Evolutionary conservation across 2,113 vertebrate species (phyloP), one percentile per base, ranked within the genome.

Genomic region (Okapia johnstoni): DNA sequence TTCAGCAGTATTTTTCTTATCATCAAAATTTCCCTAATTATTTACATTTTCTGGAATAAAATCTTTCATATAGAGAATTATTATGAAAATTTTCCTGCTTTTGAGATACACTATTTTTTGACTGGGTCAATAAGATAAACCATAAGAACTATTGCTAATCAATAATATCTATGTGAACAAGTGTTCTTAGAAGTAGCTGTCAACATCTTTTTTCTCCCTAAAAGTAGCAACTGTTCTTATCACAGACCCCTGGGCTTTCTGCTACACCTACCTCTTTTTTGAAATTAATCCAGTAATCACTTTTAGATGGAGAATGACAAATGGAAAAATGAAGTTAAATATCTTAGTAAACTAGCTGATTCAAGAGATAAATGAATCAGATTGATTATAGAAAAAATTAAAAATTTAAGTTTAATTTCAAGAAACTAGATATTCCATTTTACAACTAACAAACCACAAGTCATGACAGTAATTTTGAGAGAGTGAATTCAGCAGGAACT

Each of bases 381-480:
- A 90, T 21, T 63, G 10, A 55, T 40, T 84, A 92, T 3, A 93
- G n/a, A 40, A 90, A 85, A 95, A 46, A 46, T 63, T 70, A 57
- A 79, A 95, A n/a, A 30, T 66, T 79, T 73, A 58, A 93, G 10
- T 48, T 97, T 88, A 96, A 90, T 88, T 95, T 95, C 43, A 70
- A 95, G 52, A 88, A 96, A 94, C 5, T n/a, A 93, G 76, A 13
- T 79, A 63, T 50, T 81, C 54, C 61, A n/a, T 77, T 60, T 84
- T 88, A 76, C 46, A 94, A 80, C 8, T 95, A 94, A n/a, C 43
- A 52, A 70, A 89, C 76, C 58, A 95, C 17, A 94, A 28, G 12
- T 79, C 85, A 95, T 77, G 46, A 94, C 4, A 92, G 43, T 26
- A 96, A 96, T 83, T 83, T 55, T 80, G 40, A 90, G 26, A 89